A percentile compares a stretch with the other conserved stretches of the same genome.
Conservation (phyloP, 1,140 invertebrate genomes). For the Dendroctonus valens region DNA sequence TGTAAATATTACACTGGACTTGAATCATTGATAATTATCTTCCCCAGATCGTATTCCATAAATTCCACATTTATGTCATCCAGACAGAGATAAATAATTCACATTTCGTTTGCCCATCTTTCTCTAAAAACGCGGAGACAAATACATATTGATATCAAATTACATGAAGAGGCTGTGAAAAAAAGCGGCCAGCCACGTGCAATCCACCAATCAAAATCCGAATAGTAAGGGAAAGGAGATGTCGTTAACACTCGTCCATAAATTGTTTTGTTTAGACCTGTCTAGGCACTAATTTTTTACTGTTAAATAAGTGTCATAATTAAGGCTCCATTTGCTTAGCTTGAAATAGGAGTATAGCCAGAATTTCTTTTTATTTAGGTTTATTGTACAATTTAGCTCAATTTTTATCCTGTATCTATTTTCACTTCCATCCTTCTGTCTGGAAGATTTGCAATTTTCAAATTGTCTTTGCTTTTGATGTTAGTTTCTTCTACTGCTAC, state of each 20-base stretch:
- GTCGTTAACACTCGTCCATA: constrained; percentile 29
- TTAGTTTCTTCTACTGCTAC: not conserved
- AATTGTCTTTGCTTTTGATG: not conserved
- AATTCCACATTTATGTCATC: no score
- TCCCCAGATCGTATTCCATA: no score
- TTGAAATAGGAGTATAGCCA: no score
- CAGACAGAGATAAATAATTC: not conserved
- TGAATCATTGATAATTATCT: no score
- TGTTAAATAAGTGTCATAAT: not conserved
- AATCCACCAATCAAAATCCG: constrained; percentile 27
- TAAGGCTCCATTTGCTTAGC: no score
- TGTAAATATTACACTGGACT: no score
- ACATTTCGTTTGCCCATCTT: not conserved
- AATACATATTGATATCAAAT: constrained; percentile 26
- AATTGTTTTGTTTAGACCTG: constrained; percentile 12
- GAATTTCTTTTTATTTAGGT: not conserved
- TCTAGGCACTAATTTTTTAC: not conserved
- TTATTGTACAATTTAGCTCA: not conserved
- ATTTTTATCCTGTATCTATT: not conserved
- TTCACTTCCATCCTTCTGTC: not conserved
- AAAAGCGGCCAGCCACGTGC: constrained; percentile 33
- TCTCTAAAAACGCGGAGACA: constrained; percentile 24
- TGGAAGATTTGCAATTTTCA: not conserved
- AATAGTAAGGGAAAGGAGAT: constrained; percentile 23
- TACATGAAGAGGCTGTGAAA: constrained; percentile 16